A percentile compares a stretch with the other conserved stretches of the same genome.
Evolutionary conservation across 2,113 vertebrate species (phyloP).

Genomic region (Equus przewalskii): DNA sequence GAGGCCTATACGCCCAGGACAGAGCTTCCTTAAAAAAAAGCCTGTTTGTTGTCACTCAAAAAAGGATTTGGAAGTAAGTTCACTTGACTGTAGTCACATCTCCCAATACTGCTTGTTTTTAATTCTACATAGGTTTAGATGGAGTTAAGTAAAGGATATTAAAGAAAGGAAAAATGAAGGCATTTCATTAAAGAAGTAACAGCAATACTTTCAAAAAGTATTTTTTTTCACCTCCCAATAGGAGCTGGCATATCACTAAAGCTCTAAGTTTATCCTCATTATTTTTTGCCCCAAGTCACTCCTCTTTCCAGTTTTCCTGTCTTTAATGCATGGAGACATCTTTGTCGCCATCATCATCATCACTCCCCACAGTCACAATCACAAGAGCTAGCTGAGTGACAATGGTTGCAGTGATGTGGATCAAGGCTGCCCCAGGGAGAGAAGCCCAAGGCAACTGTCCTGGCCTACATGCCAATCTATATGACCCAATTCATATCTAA

Average conservation of each 20-base stretch:
- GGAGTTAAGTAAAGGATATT: neutral
- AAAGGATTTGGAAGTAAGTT: neutral
- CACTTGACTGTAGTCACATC: neutral
- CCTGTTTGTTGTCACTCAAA: constrained; percentile 31
- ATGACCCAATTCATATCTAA: too few species aligned
- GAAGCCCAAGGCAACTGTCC: too few species aligned
- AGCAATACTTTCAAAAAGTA: constrained; percentile 9
- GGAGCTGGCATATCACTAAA: neutral
- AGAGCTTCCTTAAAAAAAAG: neutral
- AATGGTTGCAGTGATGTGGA: too few species aligned
- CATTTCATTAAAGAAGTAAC: neutral
- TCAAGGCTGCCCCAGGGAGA: too few species aligned
- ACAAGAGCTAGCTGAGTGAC: neutral
- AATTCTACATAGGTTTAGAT: neutral
- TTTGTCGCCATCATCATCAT: neutral
- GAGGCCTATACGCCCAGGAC: neutral
- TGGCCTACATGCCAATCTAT: too few species aligned
- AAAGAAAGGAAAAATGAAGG: constrained; percentile 26
- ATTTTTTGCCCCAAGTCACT: neutral
- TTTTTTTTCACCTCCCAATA: neutral
- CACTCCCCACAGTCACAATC: neutral
- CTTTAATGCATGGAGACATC: neutral
- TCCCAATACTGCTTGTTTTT: neutral
- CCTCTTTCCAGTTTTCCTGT: neutral
- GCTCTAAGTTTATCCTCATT: neutral